A percentile compares a stretch with the other conserved stretches of the same genome.
Conservation (phyloP, 1,140 invertebrate species). For the Neotoxoptera formosana region DNA sequence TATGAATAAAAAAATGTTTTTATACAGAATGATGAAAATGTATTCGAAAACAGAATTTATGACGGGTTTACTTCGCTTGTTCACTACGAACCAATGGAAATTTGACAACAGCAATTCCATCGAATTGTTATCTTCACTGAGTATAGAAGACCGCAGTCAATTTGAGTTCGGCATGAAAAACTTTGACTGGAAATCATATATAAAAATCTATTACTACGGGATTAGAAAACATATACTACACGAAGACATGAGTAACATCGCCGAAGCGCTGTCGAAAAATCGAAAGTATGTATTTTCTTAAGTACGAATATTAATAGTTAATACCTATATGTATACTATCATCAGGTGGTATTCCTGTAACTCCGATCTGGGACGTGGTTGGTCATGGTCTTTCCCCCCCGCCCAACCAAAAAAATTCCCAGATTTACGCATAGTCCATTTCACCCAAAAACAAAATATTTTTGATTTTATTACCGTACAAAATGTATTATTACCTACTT, state of each 20-base stretch:
- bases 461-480: no score
- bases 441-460: no score
- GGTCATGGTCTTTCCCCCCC: no score
- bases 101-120: neutral
- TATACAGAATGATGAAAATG: neutral
- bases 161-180: neutral
- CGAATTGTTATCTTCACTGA: neutral
- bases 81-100: neutral
- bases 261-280: neutral
- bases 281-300: neutral
- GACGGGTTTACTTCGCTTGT: neutral
- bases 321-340: no score
- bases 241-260: neutral
- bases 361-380: no score
- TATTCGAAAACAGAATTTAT: neutral
- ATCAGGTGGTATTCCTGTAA: no score
- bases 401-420: no score
- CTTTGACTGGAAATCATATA: neutral
- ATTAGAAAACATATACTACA: constrained; percentile 9
- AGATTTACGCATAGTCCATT: no score
- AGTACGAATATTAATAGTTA: no score
- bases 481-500: no score
- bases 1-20: neutral
- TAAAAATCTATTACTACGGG: neutral
- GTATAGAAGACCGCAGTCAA: neutral